Conservation (phyloP, 2,888 invertebrate genomes). For the Amphipoea lucens region DNA sequence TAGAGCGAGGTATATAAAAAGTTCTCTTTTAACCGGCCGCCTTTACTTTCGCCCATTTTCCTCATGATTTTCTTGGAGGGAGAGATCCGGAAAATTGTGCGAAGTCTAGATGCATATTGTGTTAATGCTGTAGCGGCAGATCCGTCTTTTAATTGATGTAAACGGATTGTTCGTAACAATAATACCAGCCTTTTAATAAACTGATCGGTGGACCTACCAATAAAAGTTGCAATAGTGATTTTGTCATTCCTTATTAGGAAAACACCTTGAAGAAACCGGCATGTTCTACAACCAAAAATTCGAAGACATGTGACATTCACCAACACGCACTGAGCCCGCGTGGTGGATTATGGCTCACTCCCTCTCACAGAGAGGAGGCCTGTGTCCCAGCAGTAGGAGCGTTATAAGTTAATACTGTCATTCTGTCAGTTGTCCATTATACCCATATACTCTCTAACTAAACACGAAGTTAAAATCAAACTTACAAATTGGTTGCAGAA, state of each 20-base stretch:
- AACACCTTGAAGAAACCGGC: too few relatives aligned
- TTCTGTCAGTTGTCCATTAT: too few relatives aligned
- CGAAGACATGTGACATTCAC: too few relatives aligned
- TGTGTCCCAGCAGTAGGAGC: too few relatives aligned
- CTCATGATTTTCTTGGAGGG: conserved; percentile 29
- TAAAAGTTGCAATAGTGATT: background rate
- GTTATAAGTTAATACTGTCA: too few relatives aligned
- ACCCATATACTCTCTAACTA: too few relatives aligned
- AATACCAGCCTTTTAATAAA: background rate
- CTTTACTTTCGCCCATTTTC: conserved; percentile 58
- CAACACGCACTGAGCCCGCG: too few relatives aligned
- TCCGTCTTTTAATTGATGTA: background rate
- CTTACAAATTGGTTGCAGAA: background rate
- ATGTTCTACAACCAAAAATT: too few relatives aligned
- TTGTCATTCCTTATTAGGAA: background rate
- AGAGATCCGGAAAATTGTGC: conserved; percentile 31
- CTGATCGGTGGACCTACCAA: background rate
- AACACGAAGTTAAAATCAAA: too few relatives aligned
- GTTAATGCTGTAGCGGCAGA: background rate
- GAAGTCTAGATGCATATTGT: conserved; percentile 22
- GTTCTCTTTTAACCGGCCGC: conserved; percentile 31
- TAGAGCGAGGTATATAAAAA: conserved; percentile 57
- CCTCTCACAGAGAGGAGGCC: too few relatives aligned
- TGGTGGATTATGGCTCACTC: too few relatives aligned
- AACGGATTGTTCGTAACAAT: background rate